Evolutionary conservation across 2,888 invertebrate species (phyloP), one percentile per base, ranked within the genome.

Genomic region (Arge pagana): DNA sequence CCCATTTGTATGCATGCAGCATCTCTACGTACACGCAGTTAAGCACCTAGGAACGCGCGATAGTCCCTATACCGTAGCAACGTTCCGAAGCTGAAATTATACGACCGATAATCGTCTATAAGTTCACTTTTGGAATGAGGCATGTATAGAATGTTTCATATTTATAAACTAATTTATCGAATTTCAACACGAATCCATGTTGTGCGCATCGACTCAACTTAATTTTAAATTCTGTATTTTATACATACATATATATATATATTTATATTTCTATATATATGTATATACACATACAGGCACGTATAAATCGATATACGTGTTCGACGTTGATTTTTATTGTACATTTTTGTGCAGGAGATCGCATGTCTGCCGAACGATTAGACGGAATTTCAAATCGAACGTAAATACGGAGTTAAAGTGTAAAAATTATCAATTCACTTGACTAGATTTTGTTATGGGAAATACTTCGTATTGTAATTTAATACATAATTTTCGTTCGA

Each of bases 331-430:
- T 45, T 33, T 15, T 45, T 33, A 45, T 45, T 45, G 45, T 45
- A 45, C 33, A 45, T 45, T 21, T 45, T 45, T 45, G 45, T 33
- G 45, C 45, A 21, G 33, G 33, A 13, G 21, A 45, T 45, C 24
- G 31, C 16, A 15, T n/a, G n/a, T 23, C 23, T 42, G 43, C 31
- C 30, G 10, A 13, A 21, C 24, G 15, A 39, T 15, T 16, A 58
- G 51, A 56, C 50, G 53, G 40, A 49, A 48, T 43, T 40, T 41
- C 48, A 52, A 50, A 50, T 41, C 28, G 30, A 37, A 31, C 18
- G 57, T 48, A 54, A 55, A 58, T 52, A 50, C 54, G 52, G 55
- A 58, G 56, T 56, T 50, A 40, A 56, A 52, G 58, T 60, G 56
- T 60, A 58, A 56, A 56, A 59, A 53, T 54, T 53, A 48, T 54